These are phyloP conservation scores for Distichodus sexfasciatus DNA, from an alignment of 2,797 vertebrate species.

Conservation along the genomic window DNA sequence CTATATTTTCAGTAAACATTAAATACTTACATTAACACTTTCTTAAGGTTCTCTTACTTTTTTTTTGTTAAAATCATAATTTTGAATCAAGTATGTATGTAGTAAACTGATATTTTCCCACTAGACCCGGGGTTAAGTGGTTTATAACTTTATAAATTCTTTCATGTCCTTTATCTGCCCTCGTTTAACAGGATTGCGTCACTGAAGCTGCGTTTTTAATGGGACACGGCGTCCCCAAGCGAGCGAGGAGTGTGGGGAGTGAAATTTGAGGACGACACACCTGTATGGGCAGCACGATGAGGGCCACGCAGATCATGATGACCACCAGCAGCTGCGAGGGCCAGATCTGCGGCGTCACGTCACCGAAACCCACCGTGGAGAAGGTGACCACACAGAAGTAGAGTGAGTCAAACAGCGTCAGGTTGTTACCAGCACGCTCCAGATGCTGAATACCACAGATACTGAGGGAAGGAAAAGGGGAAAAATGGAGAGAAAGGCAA, in stretches of 20 bases:
- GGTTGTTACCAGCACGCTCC: constrained; percentile 81
- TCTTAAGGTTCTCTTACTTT: no score
- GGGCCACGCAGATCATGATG: constrained; percentile 85
- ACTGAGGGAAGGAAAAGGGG: constrained; percentile 53
- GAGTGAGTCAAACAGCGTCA: constrained; percentile 83
- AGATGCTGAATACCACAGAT: constrained; percentile 85
- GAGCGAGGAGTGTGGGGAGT: not conserved
- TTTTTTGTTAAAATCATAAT: no score
- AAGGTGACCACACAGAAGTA: constrained; percentile 87
- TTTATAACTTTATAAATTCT: not conserved
- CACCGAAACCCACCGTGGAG: constrained; percentile 83
- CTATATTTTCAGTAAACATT: no score
- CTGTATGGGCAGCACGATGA: constrained; percentile 84
- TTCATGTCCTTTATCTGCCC: not conserved
- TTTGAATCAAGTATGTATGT: no score
- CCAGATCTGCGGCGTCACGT: constrained; percentile 83
- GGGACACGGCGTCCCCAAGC: not conserved
- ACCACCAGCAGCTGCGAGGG: constrained; percentile 85
- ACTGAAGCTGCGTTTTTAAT: not conserved
- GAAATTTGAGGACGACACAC: constrained; percentile 52
- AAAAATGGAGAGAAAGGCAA: not conserved
- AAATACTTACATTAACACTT: no score
- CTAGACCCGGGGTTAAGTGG: no score
- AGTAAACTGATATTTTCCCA: no score
- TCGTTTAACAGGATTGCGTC: not conserved